Evolutionary conservation across 2,888 invertebrate genomes (phyloP).

Genomic region (Scaptomyza tumidula): DNA sequence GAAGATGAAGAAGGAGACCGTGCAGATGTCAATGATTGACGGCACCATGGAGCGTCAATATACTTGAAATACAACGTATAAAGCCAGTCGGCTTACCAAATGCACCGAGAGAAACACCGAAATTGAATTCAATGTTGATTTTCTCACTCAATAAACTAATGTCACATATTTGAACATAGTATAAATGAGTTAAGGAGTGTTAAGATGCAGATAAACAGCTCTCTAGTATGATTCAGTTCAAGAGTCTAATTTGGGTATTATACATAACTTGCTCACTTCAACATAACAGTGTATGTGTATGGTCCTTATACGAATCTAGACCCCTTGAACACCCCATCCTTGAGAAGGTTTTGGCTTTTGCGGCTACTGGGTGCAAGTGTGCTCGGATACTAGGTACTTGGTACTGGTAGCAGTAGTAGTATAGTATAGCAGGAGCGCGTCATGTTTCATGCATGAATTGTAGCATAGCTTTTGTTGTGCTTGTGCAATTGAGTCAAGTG

Average conservation of each 20-base stretch:
- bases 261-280: no score
- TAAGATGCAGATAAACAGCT: no score
- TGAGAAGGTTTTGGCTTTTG: constrained; percentile 22
- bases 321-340: neutral
- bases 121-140: neutral
- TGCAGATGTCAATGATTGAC: constrained; percentile 13
- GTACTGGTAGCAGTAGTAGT: constrained; percentile 3
- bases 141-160: no score
- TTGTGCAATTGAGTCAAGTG: constrained; percentile 73
- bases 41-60: constrained; percentile 22
- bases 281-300: constrained; percentile 14
- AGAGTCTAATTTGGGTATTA: no score
- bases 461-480: constrained; percentile 75
- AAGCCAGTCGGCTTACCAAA: constrained; percentile 16
- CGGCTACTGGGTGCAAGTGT: constrained; percentile 3
- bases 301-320: neutral
- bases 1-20: neutral
- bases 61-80: neutral
- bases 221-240: no score
- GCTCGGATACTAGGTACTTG: neutral
- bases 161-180: no score
- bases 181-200: no score
- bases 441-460: constrained; percentile 78
- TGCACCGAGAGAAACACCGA: constrained; percentile 35
- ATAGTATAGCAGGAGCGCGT: constrained; percentile 40